Percentiles rank a stretch among this genome's conserved stretches.
Conservation (phyloP, 2,888 invertebrate species). For the Hirtodrosophila confusa region DNA sequence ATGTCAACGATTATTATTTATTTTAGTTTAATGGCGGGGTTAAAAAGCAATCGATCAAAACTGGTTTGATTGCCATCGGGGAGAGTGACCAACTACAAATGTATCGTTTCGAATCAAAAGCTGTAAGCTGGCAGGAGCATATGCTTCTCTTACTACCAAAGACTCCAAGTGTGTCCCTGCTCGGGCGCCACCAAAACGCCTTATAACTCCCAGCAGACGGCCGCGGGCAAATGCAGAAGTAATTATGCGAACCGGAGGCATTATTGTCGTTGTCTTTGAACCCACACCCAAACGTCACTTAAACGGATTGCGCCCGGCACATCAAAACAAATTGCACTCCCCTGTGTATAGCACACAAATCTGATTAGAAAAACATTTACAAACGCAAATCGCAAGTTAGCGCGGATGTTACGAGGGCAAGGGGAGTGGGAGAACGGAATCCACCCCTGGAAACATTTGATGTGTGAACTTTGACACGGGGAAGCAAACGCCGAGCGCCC, state of each 20-base stretch:
- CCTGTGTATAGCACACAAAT: conserved; percentile 64
- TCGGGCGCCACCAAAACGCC: conserved; percentile 8
- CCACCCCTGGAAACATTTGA: conserved; percentile 57
- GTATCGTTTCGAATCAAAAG: conserved; percentile 40
- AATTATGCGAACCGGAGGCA: conserved; percentile 61
- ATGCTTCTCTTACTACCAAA: neutral
- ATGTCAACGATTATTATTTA: conserved; percentile 70
- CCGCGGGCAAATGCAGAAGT: conserved; percentile 28
- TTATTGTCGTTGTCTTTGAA: conserved; percentile 35
- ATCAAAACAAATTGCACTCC: conserved; percentile 77
- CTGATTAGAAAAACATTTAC: conserved; percentile 79
- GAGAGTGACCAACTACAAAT: conserved; percentile 18
- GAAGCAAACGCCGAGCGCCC: conserved; percentile 11
- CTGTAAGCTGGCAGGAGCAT: conserved; percentile 16
- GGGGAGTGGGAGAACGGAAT: conserved; percentile 1
- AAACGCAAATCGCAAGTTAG: conserved; percentile 76
- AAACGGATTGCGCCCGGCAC: conserved; percentile 68
- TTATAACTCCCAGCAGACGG: conserved; percentile 19
- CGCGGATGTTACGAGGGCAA: conserved; percentile 19
- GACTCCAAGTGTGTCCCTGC: conserved; percentile 5
- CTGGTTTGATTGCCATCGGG: conserved; percentile 38
- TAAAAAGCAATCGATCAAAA: conserved; percentile 77
- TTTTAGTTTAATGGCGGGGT: conserved; percentile 63
- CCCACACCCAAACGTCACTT: conserved; percentile 55
- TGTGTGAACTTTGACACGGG: conserved; percentile 70